Conservation (phyloP, 2,888 invertebrate genomes). For the Ormyrus thymus region DNA sequence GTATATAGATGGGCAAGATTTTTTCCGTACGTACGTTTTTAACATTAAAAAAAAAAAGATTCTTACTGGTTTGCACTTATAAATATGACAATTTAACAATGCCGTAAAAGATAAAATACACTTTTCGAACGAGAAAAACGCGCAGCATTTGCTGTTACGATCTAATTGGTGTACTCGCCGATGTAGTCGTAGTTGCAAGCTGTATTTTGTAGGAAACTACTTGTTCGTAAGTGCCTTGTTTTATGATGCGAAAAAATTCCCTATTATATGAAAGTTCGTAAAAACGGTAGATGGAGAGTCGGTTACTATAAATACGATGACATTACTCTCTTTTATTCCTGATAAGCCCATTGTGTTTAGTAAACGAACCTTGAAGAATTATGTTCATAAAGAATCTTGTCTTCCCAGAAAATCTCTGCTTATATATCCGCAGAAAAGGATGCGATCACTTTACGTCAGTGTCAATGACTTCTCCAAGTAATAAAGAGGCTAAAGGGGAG, state of each 20-base stretch:
- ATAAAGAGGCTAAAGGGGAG: neutral
- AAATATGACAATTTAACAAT: too few species aligned
- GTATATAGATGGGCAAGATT: too few species aligned
- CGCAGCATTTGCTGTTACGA: too few species aligned
- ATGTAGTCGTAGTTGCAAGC: too few species aligned
- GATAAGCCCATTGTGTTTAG: neutral
- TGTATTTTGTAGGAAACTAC: too few species aligned
- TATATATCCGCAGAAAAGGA: neutral
- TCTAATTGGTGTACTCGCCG: too few species aligned
- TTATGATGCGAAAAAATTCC: neutral
- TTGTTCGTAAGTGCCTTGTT: neutral
- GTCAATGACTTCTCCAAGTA: neutral
- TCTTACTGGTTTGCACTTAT: too few species aligned
- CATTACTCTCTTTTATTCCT: neutral
- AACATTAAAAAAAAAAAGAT: too few species aligned
- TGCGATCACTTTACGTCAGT: neutral
- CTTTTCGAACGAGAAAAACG: too few species aligned
- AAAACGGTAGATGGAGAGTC: neutral
- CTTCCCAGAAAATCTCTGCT: neutral
- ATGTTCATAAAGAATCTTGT: conserved; percentile 3
- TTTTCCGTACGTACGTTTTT: too few species aligned
- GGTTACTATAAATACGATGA: neutral
- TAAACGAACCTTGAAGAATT: conserved; percentile 10
- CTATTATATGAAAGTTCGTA: neutral
- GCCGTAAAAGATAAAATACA: too few species aligned